Conservation (phyloP, 2,888 invertebrate genomes). For the Cheiracanthium punctorium region DNA sequence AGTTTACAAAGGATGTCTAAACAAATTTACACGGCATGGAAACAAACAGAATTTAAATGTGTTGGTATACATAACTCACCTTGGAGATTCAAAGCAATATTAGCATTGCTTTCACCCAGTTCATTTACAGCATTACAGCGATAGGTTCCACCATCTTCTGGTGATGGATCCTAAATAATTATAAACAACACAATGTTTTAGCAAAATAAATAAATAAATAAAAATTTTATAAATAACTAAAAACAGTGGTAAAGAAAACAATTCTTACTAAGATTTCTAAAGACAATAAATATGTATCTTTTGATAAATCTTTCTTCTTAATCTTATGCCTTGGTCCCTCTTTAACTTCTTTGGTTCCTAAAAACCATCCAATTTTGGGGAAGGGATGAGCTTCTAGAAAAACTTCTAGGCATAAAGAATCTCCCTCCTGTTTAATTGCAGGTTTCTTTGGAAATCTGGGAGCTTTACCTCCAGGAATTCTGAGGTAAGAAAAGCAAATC, state of each 20-base stretch:
- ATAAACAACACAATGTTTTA: not conserved
- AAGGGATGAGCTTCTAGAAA: conserved; percentile 95
- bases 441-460: conserved; percentile 98
- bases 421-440: conserved; percentile 94
- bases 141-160: conserved; percentile 97
- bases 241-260: not conserved
- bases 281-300: conserved; percentile 81
- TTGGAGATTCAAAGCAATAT: conserved; percentile 81
- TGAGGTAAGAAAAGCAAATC: conserved; percentile 13
- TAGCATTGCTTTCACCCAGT: conserved; percentile 99
- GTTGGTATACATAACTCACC: too few species aligned
- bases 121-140: conserved; percentile 99
- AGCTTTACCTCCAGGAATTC: conserved; percentile 83
- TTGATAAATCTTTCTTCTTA: conserved; percentile 90
- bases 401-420: conserved; percentile 93
- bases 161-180: conserved; percentile 83
- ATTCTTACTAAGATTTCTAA: conserved; percentile 64
- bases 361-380: conserved; percentile 96
- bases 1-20: too few species aligned
- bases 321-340: conserved; percentile 92
- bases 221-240: not conserved
- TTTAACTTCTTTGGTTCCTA: conserved; percentile 88
- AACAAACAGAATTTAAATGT: not conserved
- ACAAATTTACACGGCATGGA: not conserved
- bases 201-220: not conserved